A percentile compares a stretch with the other conserved stretches of the same genome.
These are phyloP conservation scores for Zonitis immaculata DNA, from an alignment of 2,888 invertebrate species.

Conservation along the genomic window DNA sequence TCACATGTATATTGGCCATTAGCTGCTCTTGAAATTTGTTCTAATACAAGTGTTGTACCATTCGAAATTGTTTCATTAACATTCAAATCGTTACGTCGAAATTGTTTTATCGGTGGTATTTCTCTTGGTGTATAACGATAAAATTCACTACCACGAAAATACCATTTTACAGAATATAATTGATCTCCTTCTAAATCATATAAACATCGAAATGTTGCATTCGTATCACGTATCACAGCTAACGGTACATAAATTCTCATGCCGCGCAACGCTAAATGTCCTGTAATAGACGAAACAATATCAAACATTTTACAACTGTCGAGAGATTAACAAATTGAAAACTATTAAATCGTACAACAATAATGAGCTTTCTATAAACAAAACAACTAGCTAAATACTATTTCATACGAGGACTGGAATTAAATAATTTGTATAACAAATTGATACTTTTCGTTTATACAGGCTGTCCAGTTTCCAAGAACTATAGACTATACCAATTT, in stretches of 20 bases:
- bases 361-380: no score
- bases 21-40: slow-evolving; percentile 39
- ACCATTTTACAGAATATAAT: slow-evolving; percentile 67
- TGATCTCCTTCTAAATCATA: slow-evolving; percentile 64
- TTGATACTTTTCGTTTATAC: no score
- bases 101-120: slow-evolving; percentile 60
- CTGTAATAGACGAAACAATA: slow-evolving; percentile 21
- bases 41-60: slow-evolving; percentile 41
- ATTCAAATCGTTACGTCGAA: slow-evolving; percentile 54
- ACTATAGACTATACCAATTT: no score
- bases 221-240: slow-evolving; percentile 60
- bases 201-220: slow-evolving; percentile 58
- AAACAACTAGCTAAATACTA: no score
- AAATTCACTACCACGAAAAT: slow-evolving; percentile 61
- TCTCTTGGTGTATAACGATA: slow-evolving; percentile 59
- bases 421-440: no score
- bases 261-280: slow-evolving; percentile 52
- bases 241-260: slow-evolving; percentile 63
- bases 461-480: no score
- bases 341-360: no score
- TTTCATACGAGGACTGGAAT: no score
- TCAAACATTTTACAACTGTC: no score
- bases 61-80: slow-evolving; percentile 55
- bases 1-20: slow-evolving; percentile 46
- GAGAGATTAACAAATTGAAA: no score